Evolutionary conservation across 2,113 vertebrate genomes (phyloP), one percentile per base, ranked within the genome.

Genomic region (Plecturocebus donacophilus): DNA sequence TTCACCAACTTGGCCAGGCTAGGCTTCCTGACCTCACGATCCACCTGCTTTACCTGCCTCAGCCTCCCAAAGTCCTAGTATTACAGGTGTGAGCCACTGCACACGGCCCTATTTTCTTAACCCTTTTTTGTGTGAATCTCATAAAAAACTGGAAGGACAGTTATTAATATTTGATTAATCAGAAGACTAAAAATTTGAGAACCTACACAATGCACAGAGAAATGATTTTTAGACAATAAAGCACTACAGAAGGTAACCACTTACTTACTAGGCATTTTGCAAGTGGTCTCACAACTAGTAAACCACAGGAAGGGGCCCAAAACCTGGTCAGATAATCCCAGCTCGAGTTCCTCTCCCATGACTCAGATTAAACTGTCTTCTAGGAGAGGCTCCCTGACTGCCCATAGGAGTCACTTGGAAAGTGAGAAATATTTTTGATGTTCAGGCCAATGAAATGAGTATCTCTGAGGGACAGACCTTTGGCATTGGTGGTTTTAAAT

Each of bases 151-250:
- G 49, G 80, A 40, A 83, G 54, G 56, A 40, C 5, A 77, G 71
- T 80, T 91, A 81, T 61, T 93, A 84, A 52, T 94, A 86, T 94
- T 82, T 87, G 95, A 94, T 76, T 94, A 91, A 87, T 83, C 68
- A 91, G 61, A 94, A 95, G 84, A 91, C 40, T 2, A n/a, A 84
- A 47, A 73, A 79, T 68, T 87, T 5, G 3, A 80, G 66, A 86
- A 64, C n/a, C 70, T 64, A 68, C 56, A 76, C 17, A 82, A 64
- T 2, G 6, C 14, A 13, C 23, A 35, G 38, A 87, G 75, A 79
- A 73, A 73, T 52, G 23, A 42, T 90, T 90, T 87, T 52, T 73
- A 76, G 82, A 71, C 1, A 90, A 90, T 20, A 27, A 94, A 81
- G 64, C 20, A 47, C 45, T 66, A 45, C 30, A 30, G 2, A n/a